Percentiles rank a stretch among this genome's conserved stretches.
phyloP scores from a whole-genome alignment of 2,888 invertebrate genomes.

The Agrochola circellaris region DNA sequence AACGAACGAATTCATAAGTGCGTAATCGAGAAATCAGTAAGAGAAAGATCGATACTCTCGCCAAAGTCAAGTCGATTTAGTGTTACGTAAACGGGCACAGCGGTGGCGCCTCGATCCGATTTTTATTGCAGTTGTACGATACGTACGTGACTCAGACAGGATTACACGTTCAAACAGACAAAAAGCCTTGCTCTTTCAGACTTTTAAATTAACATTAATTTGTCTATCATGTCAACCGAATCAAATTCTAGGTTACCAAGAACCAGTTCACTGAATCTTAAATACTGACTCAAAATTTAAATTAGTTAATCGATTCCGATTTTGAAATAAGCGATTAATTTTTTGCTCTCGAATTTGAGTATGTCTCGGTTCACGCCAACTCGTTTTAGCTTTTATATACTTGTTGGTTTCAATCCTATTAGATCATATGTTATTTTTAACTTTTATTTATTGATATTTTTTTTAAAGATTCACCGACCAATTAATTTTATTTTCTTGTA shows the following conservation, averaged over 20 bases:
- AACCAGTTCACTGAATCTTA: not conserved
- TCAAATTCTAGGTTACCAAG: conserved; percentile 10
- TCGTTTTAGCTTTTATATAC: not conserved
- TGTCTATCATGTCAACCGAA: conserved; percentile 10
- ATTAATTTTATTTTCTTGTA: not conserved
- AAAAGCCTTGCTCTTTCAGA: not conserved
- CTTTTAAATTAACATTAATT: conserved; percentile 20
- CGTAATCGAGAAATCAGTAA: conserved; percentile 79
- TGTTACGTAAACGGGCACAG: conserved; percentile 60
- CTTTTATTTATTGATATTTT: not conserved
- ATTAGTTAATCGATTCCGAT: conserved; percentile 7
- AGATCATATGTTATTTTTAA: not conserved
- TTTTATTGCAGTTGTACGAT: conserved; percentile 20
- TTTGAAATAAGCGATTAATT: conserved; percentile 8
- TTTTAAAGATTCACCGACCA: not conserved
- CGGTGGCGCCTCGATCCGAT: conserved; percentile 32
- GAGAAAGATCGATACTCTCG: conserved; percentile 78
- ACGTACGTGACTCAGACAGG: not conserved
- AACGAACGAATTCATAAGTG: conserved; percentile 43
- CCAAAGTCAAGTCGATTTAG: conserved; percentile 68
- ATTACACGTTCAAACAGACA: not conserved
- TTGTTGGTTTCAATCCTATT: conserved; percentile 13
- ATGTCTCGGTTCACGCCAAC: not conserved
- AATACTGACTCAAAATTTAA: not conserved
- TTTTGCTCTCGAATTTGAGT: not conserved